Conservation (phyloP, 2,797 vertebrate genomes). For the Geotrypetes seraphini region DNA sequence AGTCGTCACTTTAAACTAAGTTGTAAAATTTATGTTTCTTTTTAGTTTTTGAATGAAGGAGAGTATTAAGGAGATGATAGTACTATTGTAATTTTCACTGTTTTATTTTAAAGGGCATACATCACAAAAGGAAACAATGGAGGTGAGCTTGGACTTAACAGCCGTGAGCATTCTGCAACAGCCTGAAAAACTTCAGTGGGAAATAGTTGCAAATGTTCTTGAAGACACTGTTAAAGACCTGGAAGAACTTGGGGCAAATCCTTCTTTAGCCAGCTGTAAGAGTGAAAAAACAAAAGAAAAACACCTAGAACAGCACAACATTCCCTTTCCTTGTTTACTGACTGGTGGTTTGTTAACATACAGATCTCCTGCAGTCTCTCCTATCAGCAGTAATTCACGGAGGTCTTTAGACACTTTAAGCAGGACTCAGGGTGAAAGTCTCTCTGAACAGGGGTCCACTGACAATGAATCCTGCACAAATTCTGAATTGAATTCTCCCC, state of each 20-base stretch:
- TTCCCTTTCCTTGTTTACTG: constrained; percentile 95
- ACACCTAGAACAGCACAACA: constrained; percentile 86
- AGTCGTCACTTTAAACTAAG: too few species aligned
- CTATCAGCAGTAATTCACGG: constrained; percentile 67
- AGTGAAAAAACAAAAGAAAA: constrained; percentile 88
- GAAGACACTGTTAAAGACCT: constrained; percentile 97
- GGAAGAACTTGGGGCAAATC: constrained; percentile 91
- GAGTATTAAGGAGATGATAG: neutral
- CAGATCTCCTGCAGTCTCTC: constrained; percentile 77
- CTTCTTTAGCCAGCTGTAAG: constrained; percentile 73
- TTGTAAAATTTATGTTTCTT: too few species aligned
- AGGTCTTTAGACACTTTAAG: constrained; percentile 77
- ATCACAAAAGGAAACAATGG: constrained; percentile 89
- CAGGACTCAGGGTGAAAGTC: constrained; percentile 82
- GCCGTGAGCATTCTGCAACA: constrained; percentile 93
- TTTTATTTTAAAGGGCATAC: constrained; percentile 66
- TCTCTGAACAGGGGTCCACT: constrained; percentile 83
- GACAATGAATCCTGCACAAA: constrained; percentile 87
- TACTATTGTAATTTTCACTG: neutral
- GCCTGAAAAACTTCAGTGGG: constrained; percentile 96
- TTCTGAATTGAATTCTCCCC: constrained; percentile 76
- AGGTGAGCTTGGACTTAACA: constrained; percentile 86
- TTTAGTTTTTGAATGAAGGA: neutral
- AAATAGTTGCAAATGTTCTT: constrained; percentile 92
- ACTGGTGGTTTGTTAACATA: constrained; percentile 91